Evolutionary conservation across 1,140 invertebrate genomes (phyloP).

Genomic region (Diorhabda carinulata): DNA sequence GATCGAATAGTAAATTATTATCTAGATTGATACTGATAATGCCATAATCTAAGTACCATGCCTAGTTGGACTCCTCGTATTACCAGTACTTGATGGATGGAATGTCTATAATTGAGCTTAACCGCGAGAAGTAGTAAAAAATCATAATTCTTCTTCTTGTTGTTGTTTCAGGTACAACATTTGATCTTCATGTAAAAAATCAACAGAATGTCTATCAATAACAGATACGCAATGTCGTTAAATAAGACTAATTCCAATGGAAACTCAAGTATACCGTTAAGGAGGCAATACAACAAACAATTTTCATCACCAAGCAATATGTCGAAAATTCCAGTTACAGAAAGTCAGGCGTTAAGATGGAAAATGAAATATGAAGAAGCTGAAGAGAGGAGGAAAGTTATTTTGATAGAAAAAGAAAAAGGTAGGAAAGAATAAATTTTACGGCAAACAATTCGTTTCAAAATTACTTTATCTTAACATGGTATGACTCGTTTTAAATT

Average conservation of each 20-base stretch:
- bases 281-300: constrained; percentile 24
- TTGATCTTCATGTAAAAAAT: not conserved
- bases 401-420: constrained; percentile 63
- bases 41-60: too few relatives aligned
- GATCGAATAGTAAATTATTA: too few relatives aligned
- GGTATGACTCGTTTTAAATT: too few relatives aligned
- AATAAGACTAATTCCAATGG: constrained; percentile 13
- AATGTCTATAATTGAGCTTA: too few relatives aligned
- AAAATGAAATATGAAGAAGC: constrained; percentile 64
- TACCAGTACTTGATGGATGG: too few relatives aligned
- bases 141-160: not conserved
- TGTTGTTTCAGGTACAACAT: not conserved
- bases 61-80: too few relatives aligned
- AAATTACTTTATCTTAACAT: too few relatives aligned
- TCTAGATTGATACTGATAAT: too few relatives aligned
- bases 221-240: not conserved
- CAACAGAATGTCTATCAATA: not conserved
- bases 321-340: constrained; percentile 28
- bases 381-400: constrained; percentile 60
- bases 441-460: not conserved
- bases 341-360: constrained; percentile 54
- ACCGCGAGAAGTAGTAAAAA: not conserved
- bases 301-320: constrained; percentile 17
- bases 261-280: constrained; percentile 31
- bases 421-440: constrained; percentile 49